Evolutionary conservation across 1,140 invertebrate genomes (phyloP).

Genomic region (Euglossa dilemma): DNA sequence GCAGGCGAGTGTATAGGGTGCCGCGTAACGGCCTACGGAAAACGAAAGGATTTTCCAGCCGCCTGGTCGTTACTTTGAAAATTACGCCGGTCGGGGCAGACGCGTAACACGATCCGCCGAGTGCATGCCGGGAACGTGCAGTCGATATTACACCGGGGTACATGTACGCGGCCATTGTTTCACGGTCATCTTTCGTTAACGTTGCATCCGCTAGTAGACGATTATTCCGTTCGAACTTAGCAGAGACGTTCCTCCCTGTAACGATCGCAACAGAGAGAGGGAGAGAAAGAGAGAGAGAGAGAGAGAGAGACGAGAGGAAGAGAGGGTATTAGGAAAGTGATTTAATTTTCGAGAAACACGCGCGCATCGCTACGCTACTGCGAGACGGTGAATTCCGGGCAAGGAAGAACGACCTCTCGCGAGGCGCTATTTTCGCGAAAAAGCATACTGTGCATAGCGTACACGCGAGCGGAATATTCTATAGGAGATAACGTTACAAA

Average conservation of each 20-base stretch:
- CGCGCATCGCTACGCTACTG: constrained; percentile 6
- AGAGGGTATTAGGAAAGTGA: constrained; percentile 4
- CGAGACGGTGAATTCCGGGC: background rate
- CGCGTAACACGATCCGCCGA: constrained; percentile 23
- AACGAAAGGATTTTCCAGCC: constrained; percentile 20
- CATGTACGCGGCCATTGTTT: background rate
- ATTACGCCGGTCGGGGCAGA: constrained; percentile 32
- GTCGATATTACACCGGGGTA: background rate
- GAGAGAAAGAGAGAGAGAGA: background rate
- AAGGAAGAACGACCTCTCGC: constrained; percentile 28
- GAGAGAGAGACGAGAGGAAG: background rate
- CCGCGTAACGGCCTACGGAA: background rate
- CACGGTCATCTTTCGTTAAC: constrained; percentile 26
- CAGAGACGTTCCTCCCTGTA: background rate
- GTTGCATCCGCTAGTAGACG: background rate
- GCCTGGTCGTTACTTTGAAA: constrained; percentile 11
- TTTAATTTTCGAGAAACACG: constrained; percentile 33
- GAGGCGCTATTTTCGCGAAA: constrained; percentile 28
- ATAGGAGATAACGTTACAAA: constrained; percentile 9
- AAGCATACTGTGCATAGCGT: constrained; percentile 16
- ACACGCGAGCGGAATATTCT: constrained; percentile 27
- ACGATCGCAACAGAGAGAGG: background rate
- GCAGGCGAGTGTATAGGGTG: background rate
- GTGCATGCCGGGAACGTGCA: constrained; percentile 27
- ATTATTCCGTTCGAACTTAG: constrained; percentile 19